A percentile compares a stretch with the other conserved stretches of the same genome.
Conservation (phyloP, 2,113 vertebrate genomes). For the Halichoeres trimaculatus region DNA sequence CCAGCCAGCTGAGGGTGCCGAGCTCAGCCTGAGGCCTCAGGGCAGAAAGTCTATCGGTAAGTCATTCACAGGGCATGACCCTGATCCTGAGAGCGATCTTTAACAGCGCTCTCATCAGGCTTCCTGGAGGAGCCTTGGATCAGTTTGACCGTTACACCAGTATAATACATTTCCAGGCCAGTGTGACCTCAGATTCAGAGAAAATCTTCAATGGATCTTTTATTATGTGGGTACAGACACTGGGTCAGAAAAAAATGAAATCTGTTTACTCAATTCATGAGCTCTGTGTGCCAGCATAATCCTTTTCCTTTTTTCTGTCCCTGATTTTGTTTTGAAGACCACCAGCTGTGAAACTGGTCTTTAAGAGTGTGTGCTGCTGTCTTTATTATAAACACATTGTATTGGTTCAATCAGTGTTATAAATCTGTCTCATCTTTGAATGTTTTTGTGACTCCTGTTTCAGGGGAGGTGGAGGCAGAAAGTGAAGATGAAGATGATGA, state of each 20-base stretch:
- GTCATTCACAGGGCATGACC: conserved; percentile 38
- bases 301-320: background rate
- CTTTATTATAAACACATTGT: no score
- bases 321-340: conserved; percentile 7
- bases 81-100: conserved; percentile 20
- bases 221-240: conserved; percentile 34
- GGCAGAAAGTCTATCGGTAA: conserved; percentile 82
- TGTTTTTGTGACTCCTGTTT: conserved; percentile 22
- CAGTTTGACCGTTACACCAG: conserved; percentile 24
- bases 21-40: conserved; percentile 76
- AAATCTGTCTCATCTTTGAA: background rate
- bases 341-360: no score
- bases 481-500: conserved; percentile 96
- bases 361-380: no score
- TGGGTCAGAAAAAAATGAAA: conserved; percentile 23
- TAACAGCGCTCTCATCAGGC: conserved; percentile 36
- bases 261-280: conserved; percentile 26
- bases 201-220: conserved; percentile 35
- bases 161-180: conserved; percentile 54
- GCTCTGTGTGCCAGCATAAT: background rate
- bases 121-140: conserved; percentile 27
- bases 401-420: no score
- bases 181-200: conserved; percentile 36
- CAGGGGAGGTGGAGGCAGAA: conserved; percentile 94
- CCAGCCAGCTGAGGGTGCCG: conserved; percentile 71